A percentile compares a stretch with the other conserved stretches of the same genome.
Evolutionary conservation across 2,888 invertebrate species (phyloP).

Genomic region (Pristionchus fissidentatus): DNA sequence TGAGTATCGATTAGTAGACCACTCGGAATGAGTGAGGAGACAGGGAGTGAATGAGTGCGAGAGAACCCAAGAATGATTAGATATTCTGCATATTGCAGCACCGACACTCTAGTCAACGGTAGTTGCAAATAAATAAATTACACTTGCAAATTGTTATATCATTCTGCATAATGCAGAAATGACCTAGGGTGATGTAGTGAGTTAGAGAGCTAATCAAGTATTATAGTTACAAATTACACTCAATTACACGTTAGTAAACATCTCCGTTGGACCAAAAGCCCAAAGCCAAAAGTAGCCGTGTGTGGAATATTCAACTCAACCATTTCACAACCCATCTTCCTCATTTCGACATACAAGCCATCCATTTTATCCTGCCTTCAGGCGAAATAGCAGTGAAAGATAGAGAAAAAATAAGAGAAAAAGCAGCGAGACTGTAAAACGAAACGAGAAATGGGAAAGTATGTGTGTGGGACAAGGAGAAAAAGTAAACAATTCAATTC

Average conservation of each 20-base stretch:
- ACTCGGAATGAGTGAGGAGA: neutral
- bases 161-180: too few relatives aligned
- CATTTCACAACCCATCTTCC: slow-evolving; percentile 2
- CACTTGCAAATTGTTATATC: too few relatives aligned
- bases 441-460: neutral
- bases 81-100: neutral
- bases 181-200: too few relatives aligned
- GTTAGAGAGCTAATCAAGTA: too few relatives aligned
- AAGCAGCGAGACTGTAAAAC: neutral
- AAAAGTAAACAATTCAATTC: neutral
- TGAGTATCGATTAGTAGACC: neutral
- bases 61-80: neutral
- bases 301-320: slow-evolving; percentile 2
- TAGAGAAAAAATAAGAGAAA: neutral
- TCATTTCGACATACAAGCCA: slow-evolving; percentile 27
- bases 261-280: too few relatives aligned
- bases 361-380: slow-evolving; percentile 35
- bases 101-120: neutral
- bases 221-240: too few relatives aligned
- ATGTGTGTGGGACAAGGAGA: neutral
- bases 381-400: neutral
- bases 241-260: too few relatives aligned
- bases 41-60: neutral
- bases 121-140: too few relatives aligned
- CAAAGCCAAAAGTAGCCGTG: too few relatives aligned